phyloP scores from a whole-genome alignment of 2,113 vertebrate genomes.

The Melanotaenia duboulayi region DNA sequence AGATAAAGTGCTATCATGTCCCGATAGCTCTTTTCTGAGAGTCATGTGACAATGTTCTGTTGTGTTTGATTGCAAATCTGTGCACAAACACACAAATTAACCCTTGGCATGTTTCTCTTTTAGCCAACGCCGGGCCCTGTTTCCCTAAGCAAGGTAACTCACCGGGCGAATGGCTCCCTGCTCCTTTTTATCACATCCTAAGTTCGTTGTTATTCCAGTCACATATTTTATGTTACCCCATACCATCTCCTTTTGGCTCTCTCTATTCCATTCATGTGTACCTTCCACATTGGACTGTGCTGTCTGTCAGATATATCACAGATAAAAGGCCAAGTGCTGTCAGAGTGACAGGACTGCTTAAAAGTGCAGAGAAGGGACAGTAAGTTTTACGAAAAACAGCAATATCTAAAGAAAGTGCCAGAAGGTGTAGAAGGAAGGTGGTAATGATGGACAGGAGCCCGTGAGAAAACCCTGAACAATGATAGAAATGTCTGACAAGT shows the following conservation, averaged over 20 bases:
- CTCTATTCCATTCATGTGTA: slow-evolving; percentile 39
- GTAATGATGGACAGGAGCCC: slow-evolving; percentile 22
- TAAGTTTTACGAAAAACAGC: slow-evolving; percentile 42
- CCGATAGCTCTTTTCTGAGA: slow-evolving; percentile 62
- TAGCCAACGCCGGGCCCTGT: slow-evolving; percentile 82
- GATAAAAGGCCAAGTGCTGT: slow-evolving; percentile 59
- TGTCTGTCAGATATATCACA: slow-evolving; percentile 52
- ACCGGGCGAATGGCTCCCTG: slow-evolving; percentile 57
- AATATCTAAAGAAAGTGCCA: slow-evolving; percentile 42
- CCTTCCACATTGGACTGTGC: slow-evolving; percentile 49
- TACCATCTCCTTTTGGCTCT: slow-evolving; percentile 30
- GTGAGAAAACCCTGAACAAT: slow-evolving; percentile 14
- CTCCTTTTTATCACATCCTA: slow-evolving; percentile 31
- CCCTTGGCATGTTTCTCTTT: slow-evolving; percentile 81
- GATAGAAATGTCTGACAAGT: too few relatives aligned
- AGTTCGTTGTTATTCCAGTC: slow-evolving; percentile 49
- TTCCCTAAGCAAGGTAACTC: slow-evolving; percentile 84
- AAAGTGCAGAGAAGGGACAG: slow-evolving; percentile 45
- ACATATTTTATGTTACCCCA: slow-evolving; percentile 41
- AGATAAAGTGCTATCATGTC: slow-evolving; percentile 56
- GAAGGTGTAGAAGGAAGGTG: slow-evolving; percentile 21
- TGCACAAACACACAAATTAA: slow-evolving; percentile 81
- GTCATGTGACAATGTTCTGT: slow-evolving; percentile 43
- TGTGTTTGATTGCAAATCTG: slow-evolving; percentile 66
- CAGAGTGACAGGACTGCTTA: slow-evolving; percentile 46